A percentile compares a stretch with the other conserved stretches of the same genome.
Conservation (phyloP, 1,140 invertebrate genomes). For the Camponotus floridanus region DNA sequence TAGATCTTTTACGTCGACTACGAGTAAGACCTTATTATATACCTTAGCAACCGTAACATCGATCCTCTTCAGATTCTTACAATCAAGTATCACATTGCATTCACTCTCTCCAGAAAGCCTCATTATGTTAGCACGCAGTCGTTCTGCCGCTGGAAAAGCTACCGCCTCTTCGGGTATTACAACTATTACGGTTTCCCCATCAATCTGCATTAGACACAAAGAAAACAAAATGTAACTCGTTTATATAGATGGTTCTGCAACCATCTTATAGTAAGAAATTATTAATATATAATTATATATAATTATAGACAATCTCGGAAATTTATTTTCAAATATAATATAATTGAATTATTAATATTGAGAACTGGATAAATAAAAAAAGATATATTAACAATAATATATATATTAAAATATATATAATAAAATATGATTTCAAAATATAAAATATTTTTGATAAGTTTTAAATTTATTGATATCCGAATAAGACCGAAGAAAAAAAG, state of each 20-base stretch:
- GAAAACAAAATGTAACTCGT: background rate
- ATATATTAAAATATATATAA: background rate
- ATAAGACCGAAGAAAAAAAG: background rate
- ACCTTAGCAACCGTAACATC: constrained; percentile 88
- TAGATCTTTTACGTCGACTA: background rate
- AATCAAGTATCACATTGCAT: constrained; percentile 86
- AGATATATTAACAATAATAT: background rate
- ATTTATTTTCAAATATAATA: background rate
- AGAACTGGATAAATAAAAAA: too few species aligned
- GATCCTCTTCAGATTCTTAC: constrained; percentile 85
- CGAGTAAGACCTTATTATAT: constrained; percentile 56
- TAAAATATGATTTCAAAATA: background rate
- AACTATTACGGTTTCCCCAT: constrained; percentile 79
- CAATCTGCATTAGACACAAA: constrained; percentile 60
- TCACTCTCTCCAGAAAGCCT: constrained; percentile 73
- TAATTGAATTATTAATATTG: too few species aligned
- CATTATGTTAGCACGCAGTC: constrained; percentile 86
- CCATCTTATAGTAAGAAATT: background rate
- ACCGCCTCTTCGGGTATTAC: constrained; percentile 87
- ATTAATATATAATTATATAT: background rate
- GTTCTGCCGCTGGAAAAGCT: constrained; percentile 89
- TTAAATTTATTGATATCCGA: background rate
- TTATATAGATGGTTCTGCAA: background rate
- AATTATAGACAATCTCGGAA: background rate
- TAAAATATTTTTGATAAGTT: background rate